Conservation (phyloP, 2,888 invertebrate genomes). For the Tipula helvola region DNA sequence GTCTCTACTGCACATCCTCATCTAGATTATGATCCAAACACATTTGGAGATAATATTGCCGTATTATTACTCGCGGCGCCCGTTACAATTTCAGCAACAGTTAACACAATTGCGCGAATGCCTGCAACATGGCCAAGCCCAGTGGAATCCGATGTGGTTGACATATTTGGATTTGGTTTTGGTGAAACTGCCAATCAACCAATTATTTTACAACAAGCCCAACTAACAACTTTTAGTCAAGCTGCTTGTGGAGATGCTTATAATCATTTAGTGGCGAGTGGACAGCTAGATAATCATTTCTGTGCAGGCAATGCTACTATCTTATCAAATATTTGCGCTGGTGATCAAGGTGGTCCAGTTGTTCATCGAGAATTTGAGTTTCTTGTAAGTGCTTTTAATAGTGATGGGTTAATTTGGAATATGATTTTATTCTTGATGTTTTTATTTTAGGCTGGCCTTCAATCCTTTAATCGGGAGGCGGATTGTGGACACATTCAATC, state of each 20-base stretch:
- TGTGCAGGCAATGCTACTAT: background rate
- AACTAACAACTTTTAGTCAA: background rate
- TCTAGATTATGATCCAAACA: background rate
- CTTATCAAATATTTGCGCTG: background rate
- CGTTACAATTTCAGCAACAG: background rate
- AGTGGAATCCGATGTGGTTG: too few relatives aligned
- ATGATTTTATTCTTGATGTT: too few relatives aligned
- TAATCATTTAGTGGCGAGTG: background rate
- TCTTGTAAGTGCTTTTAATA: background rate
- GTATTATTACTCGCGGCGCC: background rate
- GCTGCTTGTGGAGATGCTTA: background rate
- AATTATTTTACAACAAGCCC: background rate
- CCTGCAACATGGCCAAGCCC: background rate
- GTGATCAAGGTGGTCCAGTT: conserved; percentile 5
- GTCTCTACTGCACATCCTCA: background rate
- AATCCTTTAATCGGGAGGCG: background rate
- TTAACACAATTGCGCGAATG: background rate
- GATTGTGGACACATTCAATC: background rate
- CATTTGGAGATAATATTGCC: background rate
- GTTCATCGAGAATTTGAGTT: background rate
- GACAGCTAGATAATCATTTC: background rate
- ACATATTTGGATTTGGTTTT: background rate
- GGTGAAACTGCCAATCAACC: background rate
- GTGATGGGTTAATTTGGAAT: background rate
- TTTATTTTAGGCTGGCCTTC: background rate